Evolutionary conservation across 2,797 vertebrate genomes (phyloP).

Genomic region (Crocidura indochinensis): DNA sequence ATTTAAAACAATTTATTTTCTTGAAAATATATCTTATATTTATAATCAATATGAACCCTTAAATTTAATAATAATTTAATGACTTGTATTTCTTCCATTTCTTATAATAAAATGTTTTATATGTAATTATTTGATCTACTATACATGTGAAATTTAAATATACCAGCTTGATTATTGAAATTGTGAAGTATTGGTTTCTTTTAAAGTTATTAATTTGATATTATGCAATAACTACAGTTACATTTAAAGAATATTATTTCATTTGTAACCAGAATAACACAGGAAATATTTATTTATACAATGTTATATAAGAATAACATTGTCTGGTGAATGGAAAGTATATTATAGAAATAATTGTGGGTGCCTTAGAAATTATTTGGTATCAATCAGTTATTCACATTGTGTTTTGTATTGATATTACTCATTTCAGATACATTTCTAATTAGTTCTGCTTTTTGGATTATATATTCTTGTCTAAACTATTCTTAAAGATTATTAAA

Average conservation of each 20-base stretch:
- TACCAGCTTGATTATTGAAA: neutral
- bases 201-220: slow-evolving; percentile 57
- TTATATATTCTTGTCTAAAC: slow-evolving; percentile 30
- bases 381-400: slow-evolving; percentile 58
- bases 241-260: slow-evolving; percentile 11
- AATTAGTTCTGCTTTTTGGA: neutral
- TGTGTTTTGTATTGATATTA: slow-evolving; percentile 8
- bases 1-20: neutral
- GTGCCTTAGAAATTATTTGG: slow-evolving; percentile 59
- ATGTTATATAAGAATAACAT: slow-evolving; percentile 62
- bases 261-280: slow-evolving; percentile 57
- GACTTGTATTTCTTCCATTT: neutral
- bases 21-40: slow-evolving; percentile 8
- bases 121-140: slow-evolving; percentile 2
- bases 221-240: slow-evolving; percentile 17
- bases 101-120: neutral
- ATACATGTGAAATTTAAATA: neutral
- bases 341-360: slow-evolving; percentile 50
- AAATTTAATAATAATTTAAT: neutral
- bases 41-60: neutral
- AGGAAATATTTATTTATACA: slow-evolving; percentile 46
- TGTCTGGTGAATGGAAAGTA: slow-evolving; percentile 63
- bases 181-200: neutral
- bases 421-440: slow-evolving; percentile 41
- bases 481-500: slow-evolving; percentile 51